Percentiles rank a stretch among this genome's conserved stretches.
Conservation (phyloP, 1,140 invertebrate genomes). For the Eupeodes corollae region DNA sequence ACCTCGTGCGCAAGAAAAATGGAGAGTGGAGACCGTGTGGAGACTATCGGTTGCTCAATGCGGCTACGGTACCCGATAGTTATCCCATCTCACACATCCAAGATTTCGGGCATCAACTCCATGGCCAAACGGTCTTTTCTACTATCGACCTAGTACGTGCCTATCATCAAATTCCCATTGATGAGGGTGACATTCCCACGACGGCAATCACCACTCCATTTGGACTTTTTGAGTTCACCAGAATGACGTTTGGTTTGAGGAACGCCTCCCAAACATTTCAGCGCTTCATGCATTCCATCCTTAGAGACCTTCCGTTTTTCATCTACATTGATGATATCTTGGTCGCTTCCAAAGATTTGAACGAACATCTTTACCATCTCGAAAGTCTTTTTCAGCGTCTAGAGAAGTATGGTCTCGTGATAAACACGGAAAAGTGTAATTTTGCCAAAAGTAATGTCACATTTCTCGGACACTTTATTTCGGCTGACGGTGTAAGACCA, state of each 20-base stretch:
- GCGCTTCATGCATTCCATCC: conserved; percentile 38
- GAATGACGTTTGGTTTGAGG: conserved; percentile 32
- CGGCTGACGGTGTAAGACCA: conserved; percentile 13
- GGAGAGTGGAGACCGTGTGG: conserved; percentile 37
- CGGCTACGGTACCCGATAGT: conserved; percentile 24
- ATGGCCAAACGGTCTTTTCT: no score
- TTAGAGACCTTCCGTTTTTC: conserved; percentile 29
- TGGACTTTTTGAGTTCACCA: conserved; percentile 33
- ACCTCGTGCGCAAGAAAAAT: conserved; percentile 36
- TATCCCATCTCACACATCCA: conserved; percentile 18
- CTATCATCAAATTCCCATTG: conserved; percentile 39
- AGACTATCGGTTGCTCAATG: conserved; percentile 35
- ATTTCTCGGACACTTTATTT: conserved; percentile 16
- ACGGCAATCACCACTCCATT: conserved; percentile 33
- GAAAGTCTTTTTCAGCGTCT: conserved; percentile 13
- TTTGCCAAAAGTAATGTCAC: conserved; percentile 16
- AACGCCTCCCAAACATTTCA: conserved; percentile 39
- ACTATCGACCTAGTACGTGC: conserved; percentile 17
- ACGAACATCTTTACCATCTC: conserved; percentile 21
- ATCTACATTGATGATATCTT: conserved; percentile 42
- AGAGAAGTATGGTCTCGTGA: conserved; percentile 13
- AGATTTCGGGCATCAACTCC: not conserved
- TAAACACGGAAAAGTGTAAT: conserved; percentile 20
- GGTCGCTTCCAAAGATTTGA: conserved; percentile 26
- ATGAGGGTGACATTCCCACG: conserved; percentile 23